Evolutionary conservation across 2,888 invertebrate genomes (phyloP).

Genomic region (Smittia aterrima): DNA sequence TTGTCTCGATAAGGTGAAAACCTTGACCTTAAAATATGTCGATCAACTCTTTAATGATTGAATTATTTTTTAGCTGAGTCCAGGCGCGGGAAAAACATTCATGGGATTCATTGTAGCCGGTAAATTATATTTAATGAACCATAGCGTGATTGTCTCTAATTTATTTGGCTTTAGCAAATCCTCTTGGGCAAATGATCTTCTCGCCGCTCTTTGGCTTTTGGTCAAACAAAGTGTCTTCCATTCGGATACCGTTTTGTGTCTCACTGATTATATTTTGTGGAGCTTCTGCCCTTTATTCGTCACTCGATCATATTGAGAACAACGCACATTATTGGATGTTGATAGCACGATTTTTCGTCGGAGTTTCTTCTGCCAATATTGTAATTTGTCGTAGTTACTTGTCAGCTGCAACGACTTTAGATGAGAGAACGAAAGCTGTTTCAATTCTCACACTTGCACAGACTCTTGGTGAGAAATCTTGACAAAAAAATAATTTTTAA

Average conservation of each 20-base stretch:
- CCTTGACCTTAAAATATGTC: not conserved
- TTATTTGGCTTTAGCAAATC: constrained; percentile 61
- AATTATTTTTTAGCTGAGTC: constrained; percentile 65
- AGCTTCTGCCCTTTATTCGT: constrained; percentile 72
- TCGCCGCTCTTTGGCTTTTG: constrained; percentile 82
- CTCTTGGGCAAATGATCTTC: constrained; percentile 81
- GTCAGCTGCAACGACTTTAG: constrained; percentile 76
- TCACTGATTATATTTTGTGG: constrained; percentile 70
- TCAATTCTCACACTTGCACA: constrained; percentile 81
- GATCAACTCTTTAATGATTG: constrained; percentile 12
- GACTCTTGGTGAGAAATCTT: constrained; percentile 62
- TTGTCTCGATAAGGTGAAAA: not conserved
- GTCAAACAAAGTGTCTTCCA: constrained; percentile 72
- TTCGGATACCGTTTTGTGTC: constrained; percentile 68
- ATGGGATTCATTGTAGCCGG: constrained; percentile 76
- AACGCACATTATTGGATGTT: constrained; percentile 72
- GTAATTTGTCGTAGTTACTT: constrained; percentile 81
- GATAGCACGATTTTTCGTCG: constrained; percentile 73
- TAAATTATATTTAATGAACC: not conserved
- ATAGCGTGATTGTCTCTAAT: not conserved
- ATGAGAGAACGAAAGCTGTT: constrained; percentile 78
- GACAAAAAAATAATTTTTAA: not conserved
- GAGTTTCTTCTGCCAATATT: constrained; percentile 69
- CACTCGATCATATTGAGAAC: constrained; percentile 65
- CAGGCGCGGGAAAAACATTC: constrained; percentile 74